Percentiles rank a stretch among this genome's conserved stretches.
Conservation (phyloP, 1,140 invertebrate species). For the Ephestia elutella region DNA sequence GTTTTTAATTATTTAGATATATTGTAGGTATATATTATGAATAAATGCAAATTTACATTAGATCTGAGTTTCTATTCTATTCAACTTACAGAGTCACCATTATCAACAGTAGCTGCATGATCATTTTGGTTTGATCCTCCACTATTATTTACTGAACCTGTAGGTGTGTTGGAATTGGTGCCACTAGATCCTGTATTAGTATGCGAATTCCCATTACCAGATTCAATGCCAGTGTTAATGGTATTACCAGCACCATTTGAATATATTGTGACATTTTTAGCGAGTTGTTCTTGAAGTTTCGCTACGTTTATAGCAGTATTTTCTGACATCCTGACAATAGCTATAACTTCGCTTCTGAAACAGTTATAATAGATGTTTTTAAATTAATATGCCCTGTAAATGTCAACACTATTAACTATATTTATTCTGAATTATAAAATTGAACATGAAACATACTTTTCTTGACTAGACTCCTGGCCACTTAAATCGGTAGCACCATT, state of each 20-base stretch:
- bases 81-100: conserved; percentile 50
- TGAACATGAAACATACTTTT: conserved; percentile 45
- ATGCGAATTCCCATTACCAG: conserved; percentile 3
- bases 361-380: too few species aligned
- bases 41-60: too few species aligned
- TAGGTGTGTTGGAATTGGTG: conserved; percentile 7
- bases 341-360: conserved; percentile 83
- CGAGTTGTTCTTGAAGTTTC: conserved; percentile 78
- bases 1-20: too few species aligned
- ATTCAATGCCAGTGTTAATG: background rate
- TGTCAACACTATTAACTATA: too few species aligned
- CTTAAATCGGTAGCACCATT: conserved; percentile 67
- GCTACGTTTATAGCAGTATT: conserved; percentile 81
- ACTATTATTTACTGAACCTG: conserved; percentile 6
- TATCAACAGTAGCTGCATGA: conserved; percentile 39
- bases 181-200: conserved; percentile 3
- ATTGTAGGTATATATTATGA: too few species aligned
- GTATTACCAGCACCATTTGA: conserved; percentile 24
- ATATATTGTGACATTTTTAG: conserved; percentile 72
- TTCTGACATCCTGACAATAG: conserved; percentile 81
- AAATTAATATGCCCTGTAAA: too few species aligned
- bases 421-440: too few species aligned
- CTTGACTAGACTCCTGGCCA: conserved; percentile 57
- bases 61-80: background rate
- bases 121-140: conserved; percentile 27